Base-by-base conservation (phyloP, 1,140 invertebrate species). In the Scaptomyza graminum region DNA sequence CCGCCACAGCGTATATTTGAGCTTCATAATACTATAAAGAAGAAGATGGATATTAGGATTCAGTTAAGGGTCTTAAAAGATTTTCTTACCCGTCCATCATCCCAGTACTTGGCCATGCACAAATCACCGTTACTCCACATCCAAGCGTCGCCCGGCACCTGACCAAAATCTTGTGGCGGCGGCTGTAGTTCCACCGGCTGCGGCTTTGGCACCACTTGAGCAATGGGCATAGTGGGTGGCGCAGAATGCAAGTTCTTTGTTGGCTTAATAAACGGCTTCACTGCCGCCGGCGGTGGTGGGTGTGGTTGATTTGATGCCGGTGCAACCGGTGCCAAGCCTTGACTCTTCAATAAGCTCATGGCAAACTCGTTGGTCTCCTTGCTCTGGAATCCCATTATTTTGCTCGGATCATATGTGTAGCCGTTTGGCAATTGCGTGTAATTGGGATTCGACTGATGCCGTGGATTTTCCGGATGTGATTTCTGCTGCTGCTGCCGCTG, bases 81-180 rank as follows among this genome's bases (percentile, higher is more conserved):
- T 34, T 6, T 28, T 9, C 92, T 93, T 91, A 97, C 96, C 93
- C 95, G 95, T 82, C 96, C 95, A 93, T 98, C 97, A 92, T 98
- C 97, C 97, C 97, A 98, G 92, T 98, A 98, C 87, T 97, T 96
- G 5, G 97, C 97, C 91, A 97, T 93, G 92, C 96, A 97, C 47
- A 95, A 93, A 89, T 97, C 96, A 16, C 96, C 96, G 52, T 95
- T 92, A 81, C 94, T 95, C 95, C 95, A 97, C 62, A 93, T 92
- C 92, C 94, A 94, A 31, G 81, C 76, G 22, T 88, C 85, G 25
- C 84, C 72, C 5, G 70, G 70, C 9, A 57, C 52, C 47, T 74
- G 76, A 0, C 71, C 79, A 49, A 76, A 85, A 7, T 71, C 47
- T 13, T 77, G 61, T 15, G 73, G 51, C 2, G 65, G 63, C 8